Evolutionary conservation across 2,113 vertebrate species (phyloP), one percentile per base, ranked within the genome.

Genomic region (Ovis canadensis): DNA sequence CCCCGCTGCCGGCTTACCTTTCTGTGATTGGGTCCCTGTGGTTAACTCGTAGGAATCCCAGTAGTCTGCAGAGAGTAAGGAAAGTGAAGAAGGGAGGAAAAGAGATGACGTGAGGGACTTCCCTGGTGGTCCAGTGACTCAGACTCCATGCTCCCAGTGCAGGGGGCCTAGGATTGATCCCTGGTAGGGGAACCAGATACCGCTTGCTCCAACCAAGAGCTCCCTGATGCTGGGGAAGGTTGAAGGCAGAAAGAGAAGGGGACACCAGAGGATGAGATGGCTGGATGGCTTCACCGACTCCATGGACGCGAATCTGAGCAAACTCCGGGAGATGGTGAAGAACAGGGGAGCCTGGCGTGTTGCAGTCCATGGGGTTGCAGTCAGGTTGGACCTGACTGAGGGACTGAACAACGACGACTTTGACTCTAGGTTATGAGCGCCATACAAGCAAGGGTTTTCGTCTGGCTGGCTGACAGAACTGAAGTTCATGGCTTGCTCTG

Each of bases 401-500:
- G 3, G 23, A 43, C 12, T 43, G 71, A 43, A 27, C 71, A 43
- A 10, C 4, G 16, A 9, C 2, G 31, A 60, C 36, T 43, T 48
- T 27, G 45, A 71, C 31, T 31, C 23, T 90, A 43, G 7, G n/a
- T 21, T 43, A 1, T 5, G 23, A 60, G 88, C 0, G 10, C 27
- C 33, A 5, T 12, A 3, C 25, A 64, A 17, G 11, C 43, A n/a
- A 55, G 59, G 54, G 1, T 15, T 10, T 27, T n/a, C 40, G 3
- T 19, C 6, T 43, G 64, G 36, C 4, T 45, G n/a, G 14, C 78
- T 1, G 0, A 3, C 11, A n/a, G 1, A 13, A 25, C 19, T 2
- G 25, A 2, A 74, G 52, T 3, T 11, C 40, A 4, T 6, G 27
- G 52, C 59, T 6, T 1, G 15, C 6, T 2, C 54, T 57, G 3